Evolutionary conservation across 1,140 invertebrate species (phyloP).

Genomic region (Carcinoscorpius rotundicauda): DNA sequence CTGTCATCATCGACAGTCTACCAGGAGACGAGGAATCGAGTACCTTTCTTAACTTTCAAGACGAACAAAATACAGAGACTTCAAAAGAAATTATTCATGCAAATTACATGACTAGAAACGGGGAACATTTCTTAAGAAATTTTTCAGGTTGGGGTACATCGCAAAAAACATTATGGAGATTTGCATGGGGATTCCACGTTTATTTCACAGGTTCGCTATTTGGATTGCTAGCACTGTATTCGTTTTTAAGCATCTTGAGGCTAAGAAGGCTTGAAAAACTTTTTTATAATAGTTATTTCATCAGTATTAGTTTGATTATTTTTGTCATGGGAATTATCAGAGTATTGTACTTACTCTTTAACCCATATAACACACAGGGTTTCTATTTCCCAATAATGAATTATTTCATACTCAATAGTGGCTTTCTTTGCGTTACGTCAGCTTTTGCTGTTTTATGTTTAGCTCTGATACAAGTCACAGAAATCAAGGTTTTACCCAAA

Average conservation of each 20-base stretch:
- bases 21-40: too few relatives aligned
- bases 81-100: too few relatives aligned
- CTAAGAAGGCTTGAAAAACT: conserved; percentile 27
- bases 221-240: conserved; percentile 61
- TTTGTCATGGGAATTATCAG: conserved; percentile 63
- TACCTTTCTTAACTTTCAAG: too few relatives aligned
- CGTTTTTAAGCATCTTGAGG: conserved; percentile 41
- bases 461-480: conserved; percentile 58
- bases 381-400: conserved; percentile 61
- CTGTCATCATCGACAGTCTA: too few relatives aligned
- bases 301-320: conserved; percentile 63
- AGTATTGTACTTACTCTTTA: conserved; percentile 74
- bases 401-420: conserved; percentile 64
- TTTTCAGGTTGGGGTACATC: conserved; percentile 27
- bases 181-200: conserved; percentile 78
- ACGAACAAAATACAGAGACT: too few relatives aligned
- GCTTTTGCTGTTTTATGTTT: conserved; percentile 72
- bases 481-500: conserved; percentile 29
- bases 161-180: conserved; percentile 37
- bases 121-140: too few relatives aligned
- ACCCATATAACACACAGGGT: conserved; percentile 70
- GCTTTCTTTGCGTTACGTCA: conserved; percentile 67
- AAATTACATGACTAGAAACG: too few relatives aligned
- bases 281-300: conserved; percentile 52
- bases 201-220: conserved; percentile 71